Conservation (phyloP, 2,797 vertebrate species). For the Sebastes kiyomatsui region DNA sequence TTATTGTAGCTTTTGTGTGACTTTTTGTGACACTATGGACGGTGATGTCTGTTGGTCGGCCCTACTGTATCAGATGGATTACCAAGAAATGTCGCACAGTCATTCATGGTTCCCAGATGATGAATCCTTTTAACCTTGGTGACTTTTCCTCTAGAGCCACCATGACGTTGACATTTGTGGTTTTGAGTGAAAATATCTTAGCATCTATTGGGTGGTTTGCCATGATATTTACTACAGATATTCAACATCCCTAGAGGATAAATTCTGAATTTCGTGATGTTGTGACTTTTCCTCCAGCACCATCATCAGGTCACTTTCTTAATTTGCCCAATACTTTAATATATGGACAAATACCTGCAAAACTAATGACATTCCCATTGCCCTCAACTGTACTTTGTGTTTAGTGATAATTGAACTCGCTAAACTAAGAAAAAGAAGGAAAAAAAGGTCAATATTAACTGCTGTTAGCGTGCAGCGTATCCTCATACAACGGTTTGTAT, state of each 20-base stretch:
- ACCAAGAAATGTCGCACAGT: not conserved
- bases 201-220: not conserved
- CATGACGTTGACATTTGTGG: not conserved
- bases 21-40: not conserved
- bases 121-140: not conserved
- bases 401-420: not conserved
- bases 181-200: not conserved
- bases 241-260: not conserved
- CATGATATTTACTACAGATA: not conserved
- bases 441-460: not conserved
- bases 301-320: not conserved
- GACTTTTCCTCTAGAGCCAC: not conserved
- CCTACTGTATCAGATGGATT: not conserved
- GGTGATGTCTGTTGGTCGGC: not conserved
- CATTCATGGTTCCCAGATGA: not conserved
- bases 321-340: not conserved
- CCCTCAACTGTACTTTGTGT: not conserved
- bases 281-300: not conserved
- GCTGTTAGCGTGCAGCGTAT: not conserved
- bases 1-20: not conserved
- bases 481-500: no score
- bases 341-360: not conserved
- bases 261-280: not conserved
- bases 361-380: not conserved
- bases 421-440: not conserved